Conservation (phyloP, 2,888 invertebrate species). For the Ganaspis brasiliensis region DNA sequence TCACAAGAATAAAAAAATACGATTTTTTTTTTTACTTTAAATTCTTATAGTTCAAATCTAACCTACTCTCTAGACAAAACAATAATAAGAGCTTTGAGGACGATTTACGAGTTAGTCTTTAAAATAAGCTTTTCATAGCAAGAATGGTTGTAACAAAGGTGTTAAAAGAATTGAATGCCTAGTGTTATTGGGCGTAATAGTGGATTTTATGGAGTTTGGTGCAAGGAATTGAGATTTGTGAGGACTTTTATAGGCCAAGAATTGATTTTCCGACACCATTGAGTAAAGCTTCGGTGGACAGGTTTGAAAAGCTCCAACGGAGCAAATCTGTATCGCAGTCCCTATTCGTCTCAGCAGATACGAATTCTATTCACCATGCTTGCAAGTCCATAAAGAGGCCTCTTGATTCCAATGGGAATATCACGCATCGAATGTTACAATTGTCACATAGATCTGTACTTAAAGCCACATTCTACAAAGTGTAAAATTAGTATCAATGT, state of each 20-base stretch:
- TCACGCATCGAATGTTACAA: conserved; percentile 16
- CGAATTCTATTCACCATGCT: conserved; percentile 24
- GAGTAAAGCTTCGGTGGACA: neutral
- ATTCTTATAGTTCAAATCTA: too few species aligned
- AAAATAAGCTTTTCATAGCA: too few species aligned
- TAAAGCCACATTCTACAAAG: neutral
- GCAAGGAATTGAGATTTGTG: conserved; percentile 26
- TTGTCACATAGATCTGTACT: neutral
- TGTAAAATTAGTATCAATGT: too few species aligned
- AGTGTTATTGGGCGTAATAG: neutral
- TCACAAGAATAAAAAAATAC: too few species aligned
- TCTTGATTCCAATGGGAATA: conserved; percentile 14
- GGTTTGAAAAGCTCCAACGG: conserved; percentile 26
- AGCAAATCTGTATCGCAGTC: neutral
- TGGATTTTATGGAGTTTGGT: neutral
- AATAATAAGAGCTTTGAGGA: too few species aligned
- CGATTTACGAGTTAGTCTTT: too few species aligned
- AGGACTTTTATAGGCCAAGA: neutral
- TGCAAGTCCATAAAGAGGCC: conserved; percentile 16
- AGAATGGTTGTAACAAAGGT: too few species aligned
- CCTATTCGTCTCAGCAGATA: conserved; percentile 17
- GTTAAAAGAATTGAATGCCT: too few species aligned
- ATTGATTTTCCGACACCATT: conserved; percentile 3
- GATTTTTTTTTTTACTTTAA: too few species aligned
- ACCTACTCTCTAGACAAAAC: too few species aligned